Evolutionary conservation across 2,797 vertebrate species (phyloP), one percentile per base, ranked within the genome.

Genomic region (Streptopelia turtur): DNA sequence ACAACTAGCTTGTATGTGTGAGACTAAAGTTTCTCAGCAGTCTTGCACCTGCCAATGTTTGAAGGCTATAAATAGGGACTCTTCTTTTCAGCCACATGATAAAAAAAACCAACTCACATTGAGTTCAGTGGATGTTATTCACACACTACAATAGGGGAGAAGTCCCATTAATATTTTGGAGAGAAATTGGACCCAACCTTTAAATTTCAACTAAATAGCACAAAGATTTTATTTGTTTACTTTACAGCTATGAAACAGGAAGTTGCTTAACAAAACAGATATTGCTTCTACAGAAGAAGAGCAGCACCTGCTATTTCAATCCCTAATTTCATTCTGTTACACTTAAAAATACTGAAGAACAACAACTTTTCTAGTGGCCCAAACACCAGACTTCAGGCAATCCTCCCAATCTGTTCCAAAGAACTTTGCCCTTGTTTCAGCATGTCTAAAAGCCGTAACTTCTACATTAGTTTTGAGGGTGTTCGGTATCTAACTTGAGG

Each of bases 11-110:
- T 96, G 96, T 96, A 98, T 97, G 97, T 98, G 98, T 94, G 95
- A 98, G 98, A 98, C 97, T 96, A 52, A 98, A 97, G 97, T 97
- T 98, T 98, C 97, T 97, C 98, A 98, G 97, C 96, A 98, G 94
- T 95, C 87, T 97, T 94, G 93, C 92, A 97, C 96, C 93, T 96
- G 96, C 87, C 92, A 95, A 86, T 89, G 83, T 94, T 70, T 94
- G 86, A 93, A 74, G 43, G 93, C 96, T 96, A 97, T 94, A 96
- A 96, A 95, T 95, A 97, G 94, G 89, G 76, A 59, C 81, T 49
- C 94, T 91, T 89, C 71, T 94, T 94, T 90, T 87, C 92, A 96
- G 93, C 83, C 92, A 92, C 79, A 75, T 1, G 70, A 94, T 90
- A 33, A 79, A 93, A 93, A 77, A 94, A 90, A 55, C 28, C 3